Base-by-base conservation (phyloP, 2,113 vertebrate genomes). In the Nicator chloris region DNA sequence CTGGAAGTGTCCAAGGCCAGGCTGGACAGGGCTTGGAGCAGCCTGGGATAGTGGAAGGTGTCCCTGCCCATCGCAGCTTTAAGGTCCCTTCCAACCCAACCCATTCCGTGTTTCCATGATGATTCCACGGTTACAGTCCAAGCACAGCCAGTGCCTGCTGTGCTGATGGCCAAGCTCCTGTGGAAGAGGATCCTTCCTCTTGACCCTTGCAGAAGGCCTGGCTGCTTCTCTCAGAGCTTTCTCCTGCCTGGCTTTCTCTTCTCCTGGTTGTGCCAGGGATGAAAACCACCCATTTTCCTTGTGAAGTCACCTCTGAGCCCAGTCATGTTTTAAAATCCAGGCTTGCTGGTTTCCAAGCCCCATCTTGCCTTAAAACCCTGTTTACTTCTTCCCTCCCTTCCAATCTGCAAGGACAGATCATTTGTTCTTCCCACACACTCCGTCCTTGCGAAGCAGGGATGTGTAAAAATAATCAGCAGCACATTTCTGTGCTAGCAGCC, bases 11-110 rank as follows among this genome's bases (percentile, higher is more conserved):
- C 27, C 83, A 37, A 33, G 27, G 22, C 33, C 27, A 15, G 33
- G 39, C 0, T 77, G 83, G 54, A 45, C 0, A 0, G 27, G 37
- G 7, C 13, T 76, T 35, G 61, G 53, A 53, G 15, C 10, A 1
- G 0, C 14, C 53, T 68, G 63, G 24, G 24, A 1, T 0, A 2
- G 35, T 45, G 72, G 39, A 0, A 61, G 6, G 0, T 61, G 19
- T 39, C 23, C 39, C 47, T 61, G 47, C 6, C 42, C 39, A 4
- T 13, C 28, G 54, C 47, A 69, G 64, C 10, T 54, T 54, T 35
- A 21, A 71, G 10, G 20, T 35, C 30, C 65, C 20, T 54, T 71
- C 65, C 35, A 33, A 27, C 5, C 54, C 54, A 69, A 45, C 8
- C 22, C 45, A 50, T 57, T 42, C 79, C 13, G 20, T 30, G 37